Percentiles rank a stretch among this genome's conserved stretches.
phyloP scores from a whole-genome alignment of 2,797 vertebrate genomes.

The Melanotaenia parkinsoni region DNA sequence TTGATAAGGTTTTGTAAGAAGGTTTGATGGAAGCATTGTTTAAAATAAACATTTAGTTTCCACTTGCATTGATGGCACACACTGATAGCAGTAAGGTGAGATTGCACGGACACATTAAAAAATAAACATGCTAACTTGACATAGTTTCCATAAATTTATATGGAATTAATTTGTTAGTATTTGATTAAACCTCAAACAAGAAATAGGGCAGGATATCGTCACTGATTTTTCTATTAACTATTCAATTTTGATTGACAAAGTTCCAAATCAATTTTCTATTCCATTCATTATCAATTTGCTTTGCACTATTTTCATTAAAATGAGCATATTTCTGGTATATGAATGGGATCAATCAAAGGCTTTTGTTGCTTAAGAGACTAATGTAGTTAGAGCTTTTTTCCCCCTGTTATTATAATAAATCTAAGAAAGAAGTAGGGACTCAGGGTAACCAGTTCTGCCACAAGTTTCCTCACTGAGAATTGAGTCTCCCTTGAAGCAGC shows the following conservation, averaged over 20 bases:
- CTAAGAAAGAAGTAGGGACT: neutral
- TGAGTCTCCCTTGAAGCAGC: conserved; percentile 34
- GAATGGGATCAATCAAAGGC: neutral
- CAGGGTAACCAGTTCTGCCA: neutral
- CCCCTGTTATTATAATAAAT: too few species aligned
- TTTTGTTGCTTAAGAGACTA: neutral
- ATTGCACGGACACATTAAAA: neutral
- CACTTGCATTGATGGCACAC: neutral
- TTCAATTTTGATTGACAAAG: neutral
- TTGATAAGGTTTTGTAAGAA: neutral
- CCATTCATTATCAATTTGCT: neutral
- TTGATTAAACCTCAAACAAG: neutral
- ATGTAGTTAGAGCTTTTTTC: too few species aligned
- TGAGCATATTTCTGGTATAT: neutral
- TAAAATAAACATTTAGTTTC: neutral
- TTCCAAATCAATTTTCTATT: neutral
- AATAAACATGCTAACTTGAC: too few species aligned
- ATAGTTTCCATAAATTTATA: neutral
- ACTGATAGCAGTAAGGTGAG: neutral
- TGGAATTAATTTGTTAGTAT: neutral
- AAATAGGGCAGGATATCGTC: neutral
- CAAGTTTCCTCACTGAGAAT: conserved; percentile 21
- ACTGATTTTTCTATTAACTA: neutral
- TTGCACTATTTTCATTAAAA: neutral
- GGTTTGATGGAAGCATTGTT: neutral